Percentiles rank a stretch among this genome's conserved stretches.
Conservation (phyloP, 2,113 vertebrate species). For the Tragelaphus scriptus region DNA sequence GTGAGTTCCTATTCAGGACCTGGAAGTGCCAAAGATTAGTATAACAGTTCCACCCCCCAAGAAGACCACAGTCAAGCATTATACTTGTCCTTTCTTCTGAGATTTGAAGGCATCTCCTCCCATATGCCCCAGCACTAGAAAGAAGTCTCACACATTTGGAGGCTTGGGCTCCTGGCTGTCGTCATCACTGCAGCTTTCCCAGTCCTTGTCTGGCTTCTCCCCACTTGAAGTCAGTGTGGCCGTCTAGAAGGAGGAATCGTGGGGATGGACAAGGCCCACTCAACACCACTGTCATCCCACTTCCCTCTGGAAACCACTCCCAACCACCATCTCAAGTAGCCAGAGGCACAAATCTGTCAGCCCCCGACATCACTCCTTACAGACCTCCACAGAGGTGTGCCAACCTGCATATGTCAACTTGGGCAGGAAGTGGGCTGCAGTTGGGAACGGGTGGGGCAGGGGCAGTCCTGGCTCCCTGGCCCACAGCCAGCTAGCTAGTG, state of each 20-base stretch:
- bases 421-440: neutral
- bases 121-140: neutral
- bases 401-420: neutral
- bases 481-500: neutral
- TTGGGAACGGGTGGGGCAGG: neutral
- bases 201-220: slow-evolving; percentile 74
- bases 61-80: neutral
- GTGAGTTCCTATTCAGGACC: neutral
- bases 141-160: slow-evolving; percentile 54
- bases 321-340: neutral
- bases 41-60: neutral
- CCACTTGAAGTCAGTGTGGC: slow-evolving; percentile 84
- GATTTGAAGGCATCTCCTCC: neutral
- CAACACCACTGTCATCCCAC: neutral
- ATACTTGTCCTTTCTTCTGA: neutral
- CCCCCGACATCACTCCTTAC: neutral
- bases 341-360: neutral
- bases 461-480: neutral
- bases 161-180: slow-evolving; percentile 57
- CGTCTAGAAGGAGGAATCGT: slow-evolving; percentile 73
- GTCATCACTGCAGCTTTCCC: slow-evolving; percentile 77
- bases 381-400: neutral
- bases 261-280: neutral
- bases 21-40: neutral
- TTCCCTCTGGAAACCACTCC: neutral